These are phyloP conservation scores for Seira musarum DNA, from an alignment of 2,888 invertebrate species.

Conservation along the genomic window DNA sequence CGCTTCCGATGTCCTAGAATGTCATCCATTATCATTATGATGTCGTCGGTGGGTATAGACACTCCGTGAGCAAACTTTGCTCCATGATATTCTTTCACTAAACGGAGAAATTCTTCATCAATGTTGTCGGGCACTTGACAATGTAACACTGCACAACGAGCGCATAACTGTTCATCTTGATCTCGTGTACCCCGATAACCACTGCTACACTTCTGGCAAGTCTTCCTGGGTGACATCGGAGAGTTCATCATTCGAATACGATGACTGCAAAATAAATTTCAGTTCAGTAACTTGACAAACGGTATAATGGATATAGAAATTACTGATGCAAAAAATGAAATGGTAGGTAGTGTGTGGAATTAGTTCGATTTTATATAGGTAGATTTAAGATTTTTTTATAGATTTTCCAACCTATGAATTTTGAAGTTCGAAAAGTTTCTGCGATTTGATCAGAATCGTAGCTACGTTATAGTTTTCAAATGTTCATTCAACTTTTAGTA, in stretches of 20 bases:
- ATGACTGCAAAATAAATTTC: not conserved
- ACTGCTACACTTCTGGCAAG: constrained; percentile 33
- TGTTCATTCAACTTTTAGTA: too few relatives aligned
- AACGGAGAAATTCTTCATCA: constrained; percentile 40
- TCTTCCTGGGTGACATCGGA: too few relatives aligned
- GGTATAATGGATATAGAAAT: not conserved
- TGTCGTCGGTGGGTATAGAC: not conserved
- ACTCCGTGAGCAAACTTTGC: not conserved
- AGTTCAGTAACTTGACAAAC: not conserved
- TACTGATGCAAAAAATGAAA: not conserved
- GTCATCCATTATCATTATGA: constrained; percentile 37
- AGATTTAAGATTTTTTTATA: not conserved
- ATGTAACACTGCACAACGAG: constrained; percentile 38
- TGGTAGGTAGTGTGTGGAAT: too few relatives aligned
- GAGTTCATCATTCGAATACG: not conserved
- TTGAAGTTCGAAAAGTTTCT: too few relatives aligned
- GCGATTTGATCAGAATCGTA: too few relatives aligned
- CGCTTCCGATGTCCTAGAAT: constrained; percentile 31
- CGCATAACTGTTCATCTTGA: constrained; percentile 40
- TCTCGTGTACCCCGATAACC: constrained; percentile 33
- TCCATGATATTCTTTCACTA: constrained; percentile 34
- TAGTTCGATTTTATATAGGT: too few relatives aligned
- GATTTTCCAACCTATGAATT: not conserved
- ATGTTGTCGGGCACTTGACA: constrained; percentile 42
- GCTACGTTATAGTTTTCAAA: too few relatives aligned